These are phyloP conservation scores for Gortyna flavago DNA, from an alignment of 2,888 invertebrate genomes.

Conservation along the genomic window DNA sequence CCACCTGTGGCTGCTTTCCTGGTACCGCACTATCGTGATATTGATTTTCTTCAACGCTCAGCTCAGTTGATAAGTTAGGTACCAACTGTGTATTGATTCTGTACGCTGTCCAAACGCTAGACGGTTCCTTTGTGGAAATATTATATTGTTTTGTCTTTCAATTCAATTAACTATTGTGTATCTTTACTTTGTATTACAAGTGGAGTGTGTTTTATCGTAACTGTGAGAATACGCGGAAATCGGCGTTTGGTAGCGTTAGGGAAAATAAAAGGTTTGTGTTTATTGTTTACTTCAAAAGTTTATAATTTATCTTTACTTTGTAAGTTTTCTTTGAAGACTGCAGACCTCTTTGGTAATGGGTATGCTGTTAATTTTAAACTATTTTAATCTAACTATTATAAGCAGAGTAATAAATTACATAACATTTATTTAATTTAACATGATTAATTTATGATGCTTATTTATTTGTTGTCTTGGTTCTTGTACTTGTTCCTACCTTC, in stretches of 20 bases:
- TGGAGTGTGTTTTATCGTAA: neutral
- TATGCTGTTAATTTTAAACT: neutral
- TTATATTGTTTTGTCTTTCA: neutral
- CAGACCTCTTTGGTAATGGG: neutral
- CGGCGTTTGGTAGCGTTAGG: neutral
- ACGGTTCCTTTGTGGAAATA: constrained; percentile 13
- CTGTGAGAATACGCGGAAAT: neutral
- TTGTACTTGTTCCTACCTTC: neutral
- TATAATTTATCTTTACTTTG: constrained; percentile 24
- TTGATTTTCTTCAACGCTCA: constrained; percentile 69
- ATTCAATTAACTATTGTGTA: neutral
- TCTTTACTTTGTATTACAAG: neutral
- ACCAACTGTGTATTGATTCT: constrained; percentile 68
- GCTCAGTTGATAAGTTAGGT: constrained; percentile 61
- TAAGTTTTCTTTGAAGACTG: constrained; percentile 9
- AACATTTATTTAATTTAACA: neutral
- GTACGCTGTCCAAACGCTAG: constrained; percentile 43
- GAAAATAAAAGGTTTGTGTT: constrained; percentile 55
- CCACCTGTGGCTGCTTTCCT: constrained; percentile 72
- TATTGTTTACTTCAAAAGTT: constrained; percentile 34
- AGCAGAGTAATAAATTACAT: neutral
- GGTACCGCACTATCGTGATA: constrained; percentile 60
- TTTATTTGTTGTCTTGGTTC: neutral
- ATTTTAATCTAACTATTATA: neutral
- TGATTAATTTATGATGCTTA: neutral